Conservation (phyloP, 2,888 invertebrate species). For the Hedya salicella region DNA sequence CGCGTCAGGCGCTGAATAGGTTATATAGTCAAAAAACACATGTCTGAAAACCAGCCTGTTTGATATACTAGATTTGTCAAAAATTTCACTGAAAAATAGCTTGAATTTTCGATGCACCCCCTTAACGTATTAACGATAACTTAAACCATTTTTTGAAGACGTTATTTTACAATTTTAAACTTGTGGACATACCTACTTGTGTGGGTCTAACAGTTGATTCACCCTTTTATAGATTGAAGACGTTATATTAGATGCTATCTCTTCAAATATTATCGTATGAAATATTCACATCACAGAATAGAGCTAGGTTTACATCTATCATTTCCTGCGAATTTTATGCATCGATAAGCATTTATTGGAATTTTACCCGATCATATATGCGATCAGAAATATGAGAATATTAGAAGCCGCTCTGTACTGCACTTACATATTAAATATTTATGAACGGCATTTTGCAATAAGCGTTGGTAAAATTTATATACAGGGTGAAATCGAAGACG, state of each 20-base stretch:
- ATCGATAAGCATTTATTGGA: constrained; percentile 43
- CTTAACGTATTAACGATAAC: no score
- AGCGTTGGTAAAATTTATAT: background rate
- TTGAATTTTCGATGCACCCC: no score
- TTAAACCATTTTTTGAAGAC: no score
- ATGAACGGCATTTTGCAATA: background rate
- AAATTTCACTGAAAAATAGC: no score
- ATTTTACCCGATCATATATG: constrained; percentile 32
- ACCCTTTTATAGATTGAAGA: background rate
- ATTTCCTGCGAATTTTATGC: constrained; percentile 36
- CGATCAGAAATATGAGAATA: constrained; percentile 25
- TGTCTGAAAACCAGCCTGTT: no score
- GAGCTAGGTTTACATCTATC: constrained; percentile 16
- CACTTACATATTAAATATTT: constrained; percentile 24
- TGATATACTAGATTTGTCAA: no score
- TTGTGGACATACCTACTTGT: no score
- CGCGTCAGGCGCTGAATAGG: no score
- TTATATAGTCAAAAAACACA: no score
- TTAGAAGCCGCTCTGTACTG: constrained; percentile 11
- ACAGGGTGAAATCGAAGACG: no score
- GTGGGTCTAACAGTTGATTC: no score
- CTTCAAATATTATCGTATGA: background rate
- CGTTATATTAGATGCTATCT: background rate
- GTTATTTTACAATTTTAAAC: no score
- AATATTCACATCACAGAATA: constrained; percentile 26